Percentiles rank a stretch among this genome's conserved stretches.
These are phyloP conservation scores for Staurois parvus DNA, from an alignment of 2,797 vertebrate genomes.

Conservation along the genomic window DNA sequence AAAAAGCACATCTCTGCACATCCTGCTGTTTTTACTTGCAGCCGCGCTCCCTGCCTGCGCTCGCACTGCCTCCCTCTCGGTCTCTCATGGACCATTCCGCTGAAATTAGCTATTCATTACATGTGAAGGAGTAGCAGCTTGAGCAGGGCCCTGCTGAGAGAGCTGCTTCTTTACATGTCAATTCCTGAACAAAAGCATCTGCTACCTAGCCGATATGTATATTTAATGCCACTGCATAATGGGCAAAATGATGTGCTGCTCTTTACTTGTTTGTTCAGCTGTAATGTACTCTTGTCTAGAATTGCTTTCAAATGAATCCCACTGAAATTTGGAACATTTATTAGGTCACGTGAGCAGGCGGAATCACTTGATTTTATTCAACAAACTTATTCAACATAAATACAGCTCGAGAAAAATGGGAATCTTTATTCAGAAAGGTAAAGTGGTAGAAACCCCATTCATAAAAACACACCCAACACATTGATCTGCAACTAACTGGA, in stretches of 20 bases:
- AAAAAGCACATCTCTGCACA: conserved; percentile 69
- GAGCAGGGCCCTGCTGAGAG: conserved; percentile 71
- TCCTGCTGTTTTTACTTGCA: conserved; percentile 66
- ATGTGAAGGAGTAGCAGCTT: conserved; percentile 70
- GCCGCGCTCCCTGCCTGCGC: conserved; percentile 53
- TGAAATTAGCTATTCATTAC: conserved; percentile 80
- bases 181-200: conserved; percentile 74
- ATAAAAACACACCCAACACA: background rate
- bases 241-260: conserved; percentile 70
- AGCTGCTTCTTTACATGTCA: conserved; percentile 71
- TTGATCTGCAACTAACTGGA: background rate
- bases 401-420: background rate
- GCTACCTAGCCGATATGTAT: conserved; percentile 73
- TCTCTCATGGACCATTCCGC: conserved; percentile 70
- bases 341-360: conserved; percentile 14
- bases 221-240: conserved; percentile 71
- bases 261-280: conserved; percentile 72
- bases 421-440: background rate
- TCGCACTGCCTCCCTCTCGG: conserved; percentile 14
- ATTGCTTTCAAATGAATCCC: conserved; percentile 42
- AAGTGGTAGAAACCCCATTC: background rate
- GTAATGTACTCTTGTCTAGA: conserved; percentile 62
- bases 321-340: conserved; percentile 66
- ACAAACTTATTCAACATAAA: background rate
- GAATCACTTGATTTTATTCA: conserved; percentile 1